Base-by-base conservation (phyloP, 2,113 vertebrate genomes). In the Eptatretus burgeri region DNA sequence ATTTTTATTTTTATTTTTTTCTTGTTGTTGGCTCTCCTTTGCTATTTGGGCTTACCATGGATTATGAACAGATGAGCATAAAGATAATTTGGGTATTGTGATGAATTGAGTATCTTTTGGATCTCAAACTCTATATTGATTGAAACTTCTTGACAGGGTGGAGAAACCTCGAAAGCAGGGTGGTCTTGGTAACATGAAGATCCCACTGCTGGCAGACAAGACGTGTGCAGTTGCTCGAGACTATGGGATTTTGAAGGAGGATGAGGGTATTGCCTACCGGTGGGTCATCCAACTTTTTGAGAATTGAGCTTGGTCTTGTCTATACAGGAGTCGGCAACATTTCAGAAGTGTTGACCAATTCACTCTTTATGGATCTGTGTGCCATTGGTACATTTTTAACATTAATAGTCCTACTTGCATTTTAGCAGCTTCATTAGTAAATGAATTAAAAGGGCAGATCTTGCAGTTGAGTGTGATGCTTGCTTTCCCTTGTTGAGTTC, bases 231-330 rank as follows among this genome's bases (percentile, higher is more conserved):
- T 96, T 70, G 77, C 85, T 66, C 75, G 73, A 71, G 82, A 89
- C 16, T 94, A 93, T 14, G 89, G 91, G 1, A 80, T 98, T 14
- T 76, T 98, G 51, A 95, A 98, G 69, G 81, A 84, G 62, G 87
- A 98, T 52, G 82, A 98, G 72, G 87, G 89, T 18, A 85, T 95
- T 64, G 82, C 91, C 16, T 98, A 79, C 80, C 84, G 91, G 91
- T 98, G 71, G 70, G 64, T 66, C 27, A 66, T 51, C 49, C 51
- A 41, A 41, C 27, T 41, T 41, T 41, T 41, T 41, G 27, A 41
- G 27, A 41, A 41, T 41, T 7, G 27, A 41, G 51, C 11, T 5
- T 12, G 12, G n/a, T n/a, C n/a, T n/a, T n/a, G n/a, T n/a, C n/a
- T n/a, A n/a, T n/a, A n/a, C n/a, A n/a, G n/a, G 13, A 60, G 14